Conservation (phyloP, 2,888 invertebrate genomes). For the Drosophila merina region DNA sequence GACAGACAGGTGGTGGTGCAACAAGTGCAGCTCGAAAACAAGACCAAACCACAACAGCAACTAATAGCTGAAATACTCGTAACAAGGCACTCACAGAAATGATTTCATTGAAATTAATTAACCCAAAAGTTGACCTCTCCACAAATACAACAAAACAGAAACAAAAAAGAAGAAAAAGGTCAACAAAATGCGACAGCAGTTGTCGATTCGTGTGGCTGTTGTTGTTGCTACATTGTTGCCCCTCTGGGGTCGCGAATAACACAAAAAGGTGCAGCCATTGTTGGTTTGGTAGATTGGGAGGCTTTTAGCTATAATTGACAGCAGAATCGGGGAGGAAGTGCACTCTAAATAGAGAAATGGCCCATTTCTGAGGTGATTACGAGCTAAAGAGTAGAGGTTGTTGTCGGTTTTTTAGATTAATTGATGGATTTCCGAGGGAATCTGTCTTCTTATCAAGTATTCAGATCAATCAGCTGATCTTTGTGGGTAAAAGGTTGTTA, state of each 20-base stretch:
- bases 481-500: not conserved
- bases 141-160: constrained; percentile 6
- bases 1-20: constrained; percentile 5
- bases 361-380: not conserved
- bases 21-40: not conserved
- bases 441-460: not conserved
- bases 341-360: constrained; percentile 11
- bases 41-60: constrained; percentile 9
- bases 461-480: not conserved
- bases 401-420: not conserved
- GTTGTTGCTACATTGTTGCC: constrained; percentile 27
- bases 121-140: constrained; percentile 65
- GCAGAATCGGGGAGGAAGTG: constrained; percentile 3
- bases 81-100: constrained; percentile 45
- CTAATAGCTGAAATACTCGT: constrained; percentile 5
- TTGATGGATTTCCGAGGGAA: not conserved
- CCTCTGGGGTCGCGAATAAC: constrained; percentile 24
- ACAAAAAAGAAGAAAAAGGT: constrained; percentile 35
- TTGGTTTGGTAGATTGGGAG: constrained; percentile 4
- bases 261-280: constrained; percentile 42
- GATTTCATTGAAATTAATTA: constrained; percentile 76
- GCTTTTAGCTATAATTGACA: constrained; percentile 33
- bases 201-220: constrained; percentile 28
- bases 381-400: not conserved
- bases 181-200: constrained; percentile 50